Evolutionary conservation across 2,888 invertebrate genomes (phyloP), one percentile per base, ranked within the genome.

Genomic region (Drosophila nr. perissopoda): DNA sequence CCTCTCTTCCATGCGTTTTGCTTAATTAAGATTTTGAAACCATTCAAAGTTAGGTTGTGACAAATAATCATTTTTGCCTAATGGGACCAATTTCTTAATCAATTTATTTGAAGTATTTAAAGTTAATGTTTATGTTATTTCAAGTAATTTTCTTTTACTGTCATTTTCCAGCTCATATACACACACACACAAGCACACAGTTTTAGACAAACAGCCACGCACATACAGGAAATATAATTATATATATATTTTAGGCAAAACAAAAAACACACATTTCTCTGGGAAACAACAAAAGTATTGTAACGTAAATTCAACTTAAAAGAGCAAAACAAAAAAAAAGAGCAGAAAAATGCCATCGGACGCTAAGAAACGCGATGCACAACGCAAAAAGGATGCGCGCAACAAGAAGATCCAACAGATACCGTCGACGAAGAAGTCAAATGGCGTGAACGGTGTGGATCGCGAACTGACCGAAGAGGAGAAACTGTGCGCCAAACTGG

Each of bases 341-440:
- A 21, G 21, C 40, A 54, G 21, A n/a, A 86, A 77, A 70, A 99
- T 99, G 99, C 99, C 99, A 93, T 99, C 99, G 90, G 99, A 99
- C 94, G 96, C 99, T 40, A 99, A 99, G 94, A 99, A 99, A 95
- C 98, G 98, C 92, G 97, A 99, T 93, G 98, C 98, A 92, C 98
- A 98, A 92, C 98, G 98, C 93, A 99, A 99, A 94, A 99, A 99
- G 93, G 99, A 98, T 82, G 97, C 98, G 62, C 95, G 96, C 82
- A 95, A 92, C 76, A 92, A 93, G 80, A 93, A 93, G 85, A 94
- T 94, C 77, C 94, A 94, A 82, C 93, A 94, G 54, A 93, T 93
- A 91, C 89, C 93, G 66, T 94, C 94, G 75, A 89, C 88, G 85
- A 93, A 91, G 79, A 94, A 93, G 64, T 51, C 76, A 60, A 95